Evolutionary conservation across 2,888 invertebrate species (phyloP), one percentile per base, ranked within the genome.

Genomic region (Catocala nupta): DNA sequence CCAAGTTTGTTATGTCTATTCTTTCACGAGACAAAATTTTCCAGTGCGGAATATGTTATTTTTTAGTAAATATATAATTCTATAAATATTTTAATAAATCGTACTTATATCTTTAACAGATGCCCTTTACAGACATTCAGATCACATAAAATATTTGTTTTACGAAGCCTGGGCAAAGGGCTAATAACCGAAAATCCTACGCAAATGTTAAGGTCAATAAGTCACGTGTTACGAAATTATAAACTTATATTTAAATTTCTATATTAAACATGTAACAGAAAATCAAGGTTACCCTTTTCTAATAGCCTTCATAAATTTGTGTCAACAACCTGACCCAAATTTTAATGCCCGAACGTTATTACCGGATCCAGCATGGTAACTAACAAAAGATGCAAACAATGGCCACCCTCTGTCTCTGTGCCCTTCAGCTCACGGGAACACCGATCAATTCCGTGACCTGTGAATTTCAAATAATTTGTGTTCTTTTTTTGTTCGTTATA

Each of bases 291-390:
- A 83, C 82, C 84, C 84, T 84, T 87, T 85, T 84, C 78, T 85
- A 85, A 85, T 68, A 83, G 83, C 87, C 83, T 85, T 89, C 88
- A 88, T 91, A 92, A 92, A 92, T 92, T 91, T 88, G 83, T 90
- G 90, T 90, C 91, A 90, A 89, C 90, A 86, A 84, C 87, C 87
- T 88, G 90, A 89, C 91, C 91, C 87, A 86, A 90, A 91, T 91
- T 91, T 91, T 88, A 92, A 92, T 91, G 89, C 81, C 84, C 80
- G 81, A 86, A 83, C 88, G 86, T 88, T 91, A 90, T 91, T 88
- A 85, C 86, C 83, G 82, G 82, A 83, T 86, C 83, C 83, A 86
- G 87, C 86, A 87, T 82, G 82, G 82, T 81, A 80, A 82, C 87
- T 88, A 89, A 92, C 91, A 92, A 92, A 89, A 88, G 90, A 82